Conservation (phyloP, 2,797 vertebrate genomes). For the Tauraco hartlaubi region DNA sequence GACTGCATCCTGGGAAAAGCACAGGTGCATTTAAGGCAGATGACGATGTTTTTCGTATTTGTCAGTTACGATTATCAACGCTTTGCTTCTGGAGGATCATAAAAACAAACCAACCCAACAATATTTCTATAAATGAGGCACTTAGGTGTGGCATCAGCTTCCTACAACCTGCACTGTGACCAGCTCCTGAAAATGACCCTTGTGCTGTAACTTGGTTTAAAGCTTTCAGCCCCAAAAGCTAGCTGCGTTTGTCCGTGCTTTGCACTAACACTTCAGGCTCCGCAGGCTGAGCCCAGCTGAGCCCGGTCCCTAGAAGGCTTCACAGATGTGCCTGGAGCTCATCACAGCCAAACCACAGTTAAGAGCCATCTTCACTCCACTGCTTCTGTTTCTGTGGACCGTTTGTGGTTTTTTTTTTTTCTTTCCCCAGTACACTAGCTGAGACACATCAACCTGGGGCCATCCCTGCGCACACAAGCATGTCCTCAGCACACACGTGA, state of each 20-base stretch:
- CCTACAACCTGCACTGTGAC: neutral
- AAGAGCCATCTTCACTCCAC: neutral
- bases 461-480: neutral
- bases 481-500: neutral
- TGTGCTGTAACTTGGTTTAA: neutral
- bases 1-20: neutral
- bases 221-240: neutral
- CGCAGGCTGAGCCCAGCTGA: neutral
- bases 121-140: neutral
- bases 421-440: neutral
- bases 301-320: neutral
- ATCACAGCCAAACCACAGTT: neutral
- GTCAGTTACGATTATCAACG: neutral
- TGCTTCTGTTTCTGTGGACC: neutral
- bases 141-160: neutral
- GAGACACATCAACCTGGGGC: neutral
- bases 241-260: neutral
- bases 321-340: neutral
- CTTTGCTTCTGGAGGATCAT: neutral
- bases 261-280: neutral
- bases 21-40: neutral
- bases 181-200: neutral
- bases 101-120: neutral
- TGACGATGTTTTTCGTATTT: neutral
- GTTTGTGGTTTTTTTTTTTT: neutral